Evolutionary conservation across 2,113 vertebrate genomes (phyloP).

Genomic region (Glaucidium brasilianum): DNA sequence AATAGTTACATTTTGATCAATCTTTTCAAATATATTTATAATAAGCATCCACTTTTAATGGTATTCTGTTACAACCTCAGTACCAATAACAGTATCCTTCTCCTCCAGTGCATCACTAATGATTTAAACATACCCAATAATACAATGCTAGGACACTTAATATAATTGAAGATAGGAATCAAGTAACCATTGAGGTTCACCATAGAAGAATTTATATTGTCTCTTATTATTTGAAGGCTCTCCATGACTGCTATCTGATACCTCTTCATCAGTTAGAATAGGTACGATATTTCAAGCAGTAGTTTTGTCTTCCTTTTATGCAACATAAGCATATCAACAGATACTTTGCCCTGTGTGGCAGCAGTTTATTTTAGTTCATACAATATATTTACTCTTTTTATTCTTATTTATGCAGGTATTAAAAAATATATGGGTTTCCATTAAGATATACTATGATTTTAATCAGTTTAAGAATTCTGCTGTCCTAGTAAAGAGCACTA

Average conservation of each 20-base stretch:
- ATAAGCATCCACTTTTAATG: background rate
- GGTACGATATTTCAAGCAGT: background rate
- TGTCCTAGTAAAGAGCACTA: background rate
- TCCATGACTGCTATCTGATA: conserved; percentile 5
- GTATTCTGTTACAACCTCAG: conserved; percentile 1
- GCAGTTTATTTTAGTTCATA: background rate
- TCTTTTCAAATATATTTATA: background rate
- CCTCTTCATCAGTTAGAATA: background rate
- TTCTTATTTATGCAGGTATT: background rate
- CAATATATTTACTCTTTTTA: background rate
- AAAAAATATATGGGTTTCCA: background rate
- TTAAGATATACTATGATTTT: background rate
- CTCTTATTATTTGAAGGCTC: conserved; percentile 41
- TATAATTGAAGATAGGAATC: conserved; percentile 62
- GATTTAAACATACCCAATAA: conserved; percentile 42
- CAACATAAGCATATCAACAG: background rate
- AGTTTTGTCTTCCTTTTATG: conserved; percentile 36
- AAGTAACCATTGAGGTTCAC: conserved; percentile 42
- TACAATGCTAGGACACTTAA: conserved; percentile 59
- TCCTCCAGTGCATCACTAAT: conserved; percentile 48
- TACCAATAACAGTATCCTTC: conserved; percentile 7
- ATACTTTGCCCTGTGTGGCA: background rate
- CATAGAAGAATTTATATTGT: conserved; percentile 50
- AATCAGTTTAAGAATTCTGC: background rate
- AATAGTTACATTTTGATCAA: background rate